These are phyloP conservation scores for Automeris io DNA, from an alignment of 2,888 invertebrate species.

Conservation along the genomic window DNA sequence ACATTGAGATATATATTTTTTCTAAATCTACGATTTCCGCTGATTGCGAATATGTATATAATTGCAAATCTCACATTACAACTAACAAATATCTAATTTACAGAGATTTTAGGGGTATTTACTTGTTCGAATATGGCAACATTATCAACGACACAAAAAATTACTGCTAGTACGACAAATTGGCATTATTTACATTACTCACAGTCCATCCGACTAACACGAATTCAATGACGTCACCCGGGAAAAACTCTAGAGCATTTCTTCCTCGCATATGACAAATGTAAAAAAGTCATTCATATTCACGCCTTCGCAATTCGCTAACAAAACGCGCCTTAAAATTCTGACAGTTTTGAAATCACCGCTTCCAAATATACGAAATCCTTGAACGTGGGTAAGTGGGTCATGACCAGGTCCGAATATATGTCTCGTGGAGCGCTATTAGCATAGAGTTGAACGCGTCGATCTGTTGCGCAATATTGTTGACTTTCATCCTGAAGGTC, in stretches of 20 bases:
- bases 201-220: background rate
- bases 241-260: slow-evolving; percentile 23
- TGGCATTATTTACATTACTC: background rate
- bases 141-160: background rate
- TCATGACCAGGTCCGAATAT: slow-evolving; percentile 72
- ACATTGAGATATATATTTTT: no score
- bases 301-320: slow-evolving; percentile 42
- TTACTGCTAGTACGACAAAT: background rate
- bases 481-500: slow-evolving; percentile 77
- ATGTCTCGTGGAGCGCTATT: slow-evolving; percentile 65
- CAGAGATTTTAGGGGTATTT: no score
- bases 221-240: slow-evolving; percentile 16
- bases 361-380: slow-evolving; percentile 74
- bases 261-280: slow-evolving; percentile 9
- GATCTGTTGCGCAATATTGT: slow-evolving; percentile 69
- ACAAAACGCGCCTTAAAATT: slow-evolving; percentile 57
- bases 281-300: slow-evolving; percentile 27
- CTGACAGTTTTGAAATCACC: slow-evolving; percentile 66
- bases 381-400: slow-evolving; percentile 71
- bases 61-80: no score
- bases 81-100: no score
- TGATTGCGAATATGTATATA: no score
- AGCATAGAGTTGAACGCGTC: slow-evolving; percentile 64
- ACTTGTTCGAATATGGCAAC: no score
- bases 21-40: no score